Percentiles rank a stretch among this genome's conserved stretches.
These are phyloP conservation scores for Caligus rogercresseyi DNA, from an alignment of 1,140 invertebrate genomes.

Conservation along the genomic window DNA sequence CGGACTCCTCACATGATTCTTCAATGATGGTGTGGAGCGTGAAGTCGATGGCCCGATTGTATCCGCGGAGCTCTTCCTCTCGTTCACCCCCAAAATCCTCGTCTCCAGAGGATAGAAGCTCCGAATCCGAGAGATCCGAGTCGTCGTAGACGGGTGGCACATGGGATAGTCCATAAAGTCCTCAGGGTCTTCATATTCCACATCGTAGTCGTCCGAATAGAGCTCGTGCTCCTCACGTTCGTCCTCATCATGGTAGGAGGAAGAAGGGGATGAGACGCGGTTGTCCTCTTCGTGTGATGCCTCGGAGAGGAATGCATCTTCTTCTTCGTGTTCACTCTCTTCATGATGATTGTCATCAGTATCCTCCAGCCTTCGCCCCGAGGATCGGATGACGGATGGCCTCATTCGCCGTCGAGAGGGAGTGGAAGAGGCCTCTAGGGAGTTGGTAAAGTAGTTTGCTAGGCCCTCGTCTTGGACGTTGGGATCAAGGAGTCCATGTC, in stretches of 20 bases:
- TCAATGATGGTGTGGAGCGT: conserved; percentile 81
- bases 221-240: conserved; percentile 2
- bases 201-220: conserved; percentile 9
- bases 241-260: no score
- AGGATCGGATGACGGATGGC: conserved; percentile 14
- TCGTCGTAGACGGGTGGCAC: conserved; percentile 18
- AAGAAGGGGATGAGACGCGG: background rate
- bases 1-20: conserved; percentile 68
- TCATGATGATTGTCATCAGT: background rate
- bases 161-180: conserved; percentile 13
- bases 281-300: background rate
- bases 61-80: conserved; percentile 59
- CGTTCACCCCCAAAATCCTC: conserved; percentile 38
- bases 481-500: background rate
- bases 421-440: conserved; percentile 3
- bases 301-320: background rate
- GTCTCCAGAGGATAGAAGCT: conserved; percentile 25
- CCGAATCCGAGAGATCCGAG: conserved; percentile 4
- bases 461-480: conserved; percentile 2
- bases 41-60: conserved; percentile 58
- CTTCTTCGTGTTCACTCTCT: background rate
- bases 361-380: conserved; percentile 3
- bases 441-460: conserved; percentile 17
- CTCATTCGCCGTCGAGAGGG: conserved; percentile 3
- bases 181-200: conserved; percentile 1